Base-by-base conservation (phyloP, 2,113 vertebrate species). In the Ctenomys sociabilis region DNA sequence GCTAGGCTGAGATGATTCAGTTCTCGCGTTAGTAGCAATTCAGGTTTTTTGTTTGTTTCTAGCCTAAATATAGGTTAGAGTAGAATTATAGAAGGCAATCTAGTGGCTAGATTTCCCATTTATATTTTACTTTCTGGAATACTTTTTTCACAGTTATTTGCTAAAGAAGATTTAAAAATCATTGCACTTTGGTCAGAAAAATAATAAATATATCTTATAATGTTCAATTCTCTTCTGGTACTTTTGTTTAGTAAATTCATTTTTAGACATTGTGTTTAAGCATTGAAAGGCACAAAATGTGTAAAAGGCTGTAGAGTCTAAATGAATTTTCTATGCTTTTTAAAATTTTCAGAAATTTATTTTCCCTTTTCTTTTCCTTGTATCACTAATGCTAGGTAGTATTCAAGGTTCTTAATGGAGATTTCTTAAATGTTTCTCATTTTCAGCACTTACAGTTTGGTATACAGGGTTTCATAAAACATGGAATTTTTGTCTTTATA, bases 111-210 rank as follows among this genome's bases (percentile, higher is more conserved):
- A 96, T 94, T 97, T 95, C 80, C 95, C 95, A 96, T 93, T 98
- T 97, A 73, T 96, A 93, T 97, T 97, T 86, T 97, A 97, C 97
- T 97, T 97, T 97, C 68, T 96, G 84, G 61, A 97, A 97, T 96
- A n/a, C 61, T 77, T 98, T 68, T 98, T 97, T 98, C 94, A 91
- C 96, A 97, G 91, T 91, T 97, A 81, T 97, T 97, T 97, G 95
- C 97, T 97, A 93, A 86, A 97, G 75, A 94, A 95, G 83, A 97
- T 95, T 98, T 96, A 96, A 97, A 98, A 98, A 96, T 98, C 97
- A 97, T 98, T 98, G 98, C 98, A 98, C 98, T 98, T 98, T 97
- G 24, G 86, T 96, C 95, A 98, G 94, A 94, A 93, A 95, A 95
- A 95, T 94, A 97, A 97, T 97, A 97, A 96, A 97, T 96, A 85